Percentiles rank a stretch among this genome's conserved stretches.
These are phyloP conservation scores for Nyctibius grandis DNA, from an alignment of 2,797 vertebrate species.

Conservation along the genomic window DNA sequence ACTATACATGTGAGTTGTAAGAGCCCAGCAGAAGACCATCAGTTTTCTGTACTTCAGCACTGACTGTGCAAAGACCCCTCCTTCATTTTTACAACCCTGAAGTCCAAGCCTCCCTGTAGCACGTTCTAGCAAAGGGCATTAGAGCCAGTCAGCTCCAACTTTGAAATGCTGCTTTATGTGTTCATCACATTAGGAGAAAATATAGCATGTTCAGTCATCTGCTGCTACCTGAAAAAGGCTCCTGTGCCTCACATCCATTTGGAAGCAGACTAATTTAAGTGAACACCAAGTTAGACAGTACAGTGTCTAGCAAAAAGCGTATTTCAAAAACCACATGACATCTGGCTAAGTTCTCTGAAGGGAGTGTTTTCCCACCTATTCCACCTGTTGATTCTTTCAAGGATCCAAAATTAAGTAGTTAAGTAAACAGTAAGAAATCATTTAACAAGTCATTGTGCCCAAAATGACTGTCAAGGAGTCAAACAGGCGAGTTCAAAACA, in stretches of 20 bases:
- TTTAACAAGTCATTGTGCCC: not conserved
- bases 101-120: not conserved
- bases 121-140: not conserved
- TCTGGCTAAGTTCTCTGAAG: not conserved
- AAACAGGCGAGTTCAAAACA: not conserved
- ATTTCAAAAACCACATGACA: not conserved
- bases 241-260: not conserved
- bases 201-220: not conserved
- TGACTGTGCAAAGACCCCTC: not conserved
- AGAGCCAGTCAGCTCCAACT: not conserved
- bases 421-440: not conserved
- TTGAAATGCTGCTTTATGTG: fast-evolving
- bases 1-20: fast-evolving
- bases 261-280: not conserved
- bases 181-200: not conserved
- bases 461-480: not conserved
- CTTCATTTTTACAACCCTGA: not conserved
- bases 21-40: not conserved
- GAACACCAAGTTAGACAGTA: not conserved
- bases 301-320: not conserved
- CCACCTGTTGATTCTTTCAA: not conserved
- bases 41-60: not conserved
- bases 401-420: not conserved
- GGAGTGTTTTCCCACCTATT: not conserved
- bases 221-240: not conserved